These are phyloP conservation scores for Dicaeum eximium DNA, from an alignment of 2,113 vertebrate genomes.

Conservation along the genomic window DNA sequence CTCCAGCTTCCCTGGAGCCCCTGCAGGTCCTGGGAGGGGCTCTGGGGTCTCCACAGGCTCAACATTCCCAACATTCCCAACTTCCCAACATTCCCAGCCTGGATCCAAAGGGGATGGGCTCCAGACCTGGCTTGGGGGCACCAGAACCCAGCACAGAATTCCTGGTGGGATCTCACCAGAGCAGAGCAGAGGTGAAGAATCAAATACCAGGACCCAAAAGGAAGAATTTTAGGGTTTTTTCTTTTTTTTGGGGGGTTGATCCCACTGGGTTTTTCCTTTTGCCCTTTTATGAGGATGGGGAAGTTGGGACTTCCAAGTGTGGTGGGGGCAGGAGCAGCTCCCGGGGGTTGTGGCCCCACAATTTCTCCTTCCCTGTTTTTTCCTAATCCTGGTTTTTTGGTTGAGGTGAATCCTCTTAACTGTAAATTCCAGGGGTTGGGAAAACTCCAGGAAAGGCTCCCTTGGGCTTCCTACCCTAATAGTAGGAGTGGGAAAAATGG, in stretches of 20 bases:
- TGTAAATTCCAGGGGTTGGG: not conserved
- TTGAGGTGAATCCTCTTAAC: not conserved
- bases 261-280: not conserved
- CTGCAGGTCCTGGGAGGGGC: not conserved
- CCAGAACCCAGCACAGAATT: not conserved
- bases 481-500: not conserved
- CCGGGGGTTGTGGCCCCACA: not conserved
- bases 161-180: not conserved
- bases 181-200: not conserved
- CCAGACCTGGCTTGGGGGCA: too few relatives aligned
- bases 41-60: not conserved
- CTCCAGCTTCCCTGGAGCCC: not conserved
- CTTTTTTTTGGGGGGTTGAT: too few relatives aligned
- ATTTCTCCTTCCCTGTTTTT: not conserved
- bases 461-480: not conserved
- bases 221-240: not conserved
- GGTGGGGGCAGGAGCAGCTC: not conserved
- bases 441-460: not conserved
- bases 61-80: not conserved
- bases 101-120: not conserved
- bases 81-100: not conserved
- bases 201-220: not conserved
- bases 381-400: not conserved
- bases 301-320: not conserved
- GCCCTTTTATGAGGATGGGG: not conserved